Percentiles rank a stretch among this genome's conserved stretches.
These are phyloP conservation scores for Ceratina australensis DNA, from an alignment of 1,140 invertebrate species.

Conservation along the genomic window DNA sequence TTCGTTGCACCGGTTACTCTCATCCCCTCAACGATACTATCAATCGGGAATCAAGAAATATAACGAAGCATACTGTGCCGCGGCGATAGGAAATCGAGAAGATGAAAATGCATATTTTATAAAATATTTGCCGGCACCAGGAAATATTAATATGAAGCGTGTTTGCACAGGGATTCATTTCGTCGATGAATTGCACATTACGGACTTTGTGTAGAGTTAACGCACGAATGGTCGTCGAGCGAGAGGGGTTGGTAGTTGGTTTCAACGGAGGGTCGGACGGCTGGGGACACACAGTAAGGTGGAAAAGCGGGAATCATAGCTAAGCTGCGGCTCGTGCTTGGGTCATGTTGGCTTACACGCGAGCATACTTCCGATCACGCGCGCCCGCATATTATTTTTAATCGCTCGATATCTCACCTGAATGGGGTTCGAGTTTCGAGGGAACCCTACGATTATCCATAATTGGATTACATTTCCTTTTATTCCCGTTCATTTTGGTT, in stretches of 20 bases:
- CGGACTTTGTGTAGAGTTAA: background rate
- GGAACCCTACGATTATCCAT: conserved; percentile 36
- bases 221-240: background rate
- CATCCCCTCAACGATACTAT: background rate
- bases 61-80: too few species aligned
- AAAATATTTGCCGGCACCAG: too few species aligned
- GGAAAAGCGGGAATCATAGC: conserved; percentile 24
- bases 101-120: too few species aligned
- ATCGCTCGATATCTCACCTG: conserved; percentile 49
- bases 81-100: too few species aligned
- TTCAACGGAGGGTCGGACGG: background rate
- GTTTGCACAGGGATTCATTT: background rate
- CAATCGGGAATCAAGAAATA: too few species aligned
- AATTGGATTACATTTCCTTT: conserved; percentile 48
- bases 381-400: conserved; percentile 55
- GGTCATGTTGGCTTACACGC: conserved; percentile 35
- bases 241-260: background rate
- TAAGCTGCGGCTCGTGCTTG: conserved; percentile 14
- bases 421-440: conserved; percentile 40
- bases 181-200: conserved; percentile 18
- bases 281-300: background rate
- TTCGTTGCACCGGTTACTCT: background rate
- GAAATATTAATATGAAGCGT: too few species aligned
- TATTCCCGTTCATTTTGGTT: conserved; percentile 35
- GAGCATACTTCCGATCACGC: conserved; percentile 43